phyloP scores from a whole-genome alignment of 92 coral and sea anemone species.

The Ricordea florida region DNA sequence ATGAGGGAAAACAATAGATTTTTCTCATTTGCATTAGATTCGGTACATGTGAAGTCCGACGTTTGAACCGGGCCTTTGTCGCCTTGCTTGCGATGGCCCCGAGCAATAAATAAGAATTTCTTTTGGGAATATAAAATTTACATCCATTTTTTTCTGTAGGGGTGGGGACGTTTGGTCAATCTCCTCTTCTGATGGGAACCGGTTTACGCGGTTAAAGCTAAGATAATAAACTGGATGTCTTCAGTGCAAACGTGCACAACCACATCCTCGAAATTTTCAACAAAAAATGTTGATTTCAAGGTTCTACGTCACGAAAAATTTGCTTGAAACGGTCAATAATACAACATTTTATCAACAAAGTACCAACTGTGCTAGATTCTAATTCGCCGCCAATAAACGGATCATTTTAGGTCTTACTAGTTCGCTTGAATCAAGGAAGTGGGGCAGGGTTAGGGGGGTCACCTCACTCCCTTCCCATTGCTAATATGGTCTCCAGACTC shows the following conservation, averaged over 20 bases:
- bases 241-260: too few relatives aligned
- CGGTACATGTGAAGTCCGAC: too few relatives aligned
- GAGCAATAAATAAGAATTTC: slow-evolving; percentile 33
- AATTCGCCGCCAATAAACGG: too few relatives aligned
- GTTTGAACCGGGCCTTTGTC: too few relatives aligned
- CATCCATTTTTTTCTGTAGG: background rate
- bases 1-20: background rate
- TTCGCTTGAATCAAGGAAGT: background rate
- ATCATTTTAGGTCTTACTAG: background rate
- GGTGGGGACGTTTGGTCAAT: background rate
- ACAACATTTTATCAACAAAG: too few relatives aligned
- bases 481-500: slow-evolving; percentile 91
- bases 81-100: too few relatives aligned
- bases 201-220: background rate
- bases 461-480: background rate
- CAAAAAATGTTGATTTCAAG: too few relatives aligned
- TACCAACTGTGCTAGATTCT: too few relatives aligned
- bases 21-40: background rate
- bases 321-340: too few relatives aligned
- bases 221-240: too few relatives aligned
- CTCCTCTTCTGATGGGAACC: background rate
- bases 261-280: too few relatives aligned
- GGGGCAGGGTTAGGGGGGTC: background rate
- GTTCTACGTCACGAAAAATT: too few relatives aligned
- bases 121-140: slow-evolving; percentile 12